Evolutionary conservation across 2,797 vertebrate genomes (phyloP).

Genomic region (Cryptoprocta ferox): DNA sequence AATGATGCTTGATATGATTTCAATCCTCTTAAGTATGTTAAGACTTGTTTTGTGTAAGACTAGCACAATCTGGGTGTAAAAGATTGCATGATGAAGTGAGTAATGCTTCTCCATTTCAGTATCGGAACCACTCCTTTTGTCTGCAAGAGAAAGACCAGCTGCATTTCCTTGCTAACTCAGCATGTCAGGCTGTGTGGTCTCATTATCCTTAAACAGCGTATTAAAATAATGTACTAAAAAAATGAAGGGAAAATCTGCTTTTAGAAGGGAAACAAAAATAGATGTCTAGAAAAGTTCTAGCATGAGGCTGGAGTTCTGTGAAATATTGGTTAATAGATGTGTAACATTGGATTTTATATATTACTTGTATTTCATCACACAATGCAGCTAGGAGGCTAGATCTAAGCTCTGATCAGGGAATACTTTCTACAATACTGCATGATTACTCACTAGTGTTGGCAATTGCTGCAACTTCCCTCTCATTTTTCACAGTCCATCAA

Average conservation of each 20-base stretch:
- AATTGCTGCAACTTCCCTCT: fast-evolving
- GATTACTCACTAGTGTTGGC: not conserved
- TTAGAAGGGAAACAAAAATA: not conserved
- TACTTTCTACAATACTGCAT: not conserved
- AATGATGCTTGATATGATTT: not conserved
- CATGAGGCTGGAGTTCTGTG: not conserved
- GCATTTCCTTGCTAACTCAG: constrained; percentile 26
- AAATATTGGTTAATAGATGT: constrained; percentile 25
- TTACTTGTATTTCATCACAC: not conserved
- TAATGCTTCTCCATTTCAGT: not conserved
- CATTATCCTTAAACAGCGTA: not conserved
- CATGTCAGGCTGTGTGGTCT: not conserved
- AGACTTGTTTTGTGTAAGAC: not conserved
- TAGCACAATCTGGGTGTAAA: not conserved
- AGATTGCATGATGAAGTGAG: not conserved
- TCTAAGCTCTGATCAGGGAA: not conserved
- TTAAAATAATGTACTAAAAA: not conserved
- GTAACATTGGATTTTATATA: not conserved
- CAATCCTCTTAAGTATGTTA: not conserved
- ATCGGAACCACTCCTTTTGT: not conserved
- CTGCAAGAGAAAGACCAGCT: constrained; percentile 8
- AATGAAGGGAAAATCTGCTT: constrained; percentile 20
- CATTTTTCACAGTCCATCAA: not conserved
- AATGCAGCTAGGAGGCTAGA: not conserved
- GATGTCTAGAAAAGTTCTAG: not conserved